Evolutionary conservation across 1,140 invertebrate genomes (phyloP), one percentile per base, ranked within the genome.

Genomic region (Pseudachorutes palmiensis): DNA sequence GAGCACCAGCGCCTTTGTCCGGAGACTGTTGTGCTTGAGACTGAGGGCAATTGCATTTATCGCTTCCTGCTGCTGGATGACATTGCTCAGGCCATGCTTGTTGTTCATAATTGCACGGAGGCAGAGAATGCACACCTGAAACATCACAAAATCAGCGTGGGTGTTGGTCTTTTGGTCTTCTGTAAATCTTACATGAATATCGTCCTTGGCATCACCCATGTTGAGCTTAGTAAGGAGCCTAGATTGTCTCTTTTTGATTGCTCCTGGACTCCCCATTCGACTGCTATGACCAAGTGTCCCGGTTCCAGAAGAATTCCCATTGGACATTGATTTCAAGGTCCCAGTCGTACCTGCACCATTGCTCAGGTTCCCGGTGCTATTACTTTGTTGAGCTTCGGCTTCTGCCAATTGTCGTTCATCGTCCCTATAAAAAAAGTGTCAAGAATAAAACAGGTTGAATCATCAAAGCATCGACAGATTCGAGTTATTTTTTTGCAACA

Each of bases 61-160:
- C 14, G 97, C 96, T 80, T 98, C 91, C 58, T 89, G 85, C 77
- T 98, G 94, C 78, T 95, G 91, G 75, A 99, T 98, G 26, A 99
- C 95, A 87, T 97, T 91, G 80, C 97, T 98, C 80, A 98, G 98
- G 58, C 96, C 97, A 80, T 97, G 95, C 85, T 98, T 98, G 78
- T 99, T 98, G 81, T 99, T 99, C 96, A 99, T 98, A 75, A 99
- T 98, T 62, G 97, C 96, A 32, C 97, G 84, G 81, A 99, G 87
- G 81, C 96, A 99, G 86, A 97, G 91, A 73, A 99, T 97, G 82
- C 94, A 98, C 63, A 99, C 36, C 36, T 45, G 36, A 45, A 45
- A 45, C 36, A 45, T 19, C 19, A 12, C 9, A 45, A 9, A 45
- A 45, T 45, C 36, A 45, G n/a, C n/a, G n/a, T n/a, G 14, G 51